Evolutionary conservation across 2,797 vertebrate species (phyloP).

Genomic region (Gallirallus australis): DNA sequence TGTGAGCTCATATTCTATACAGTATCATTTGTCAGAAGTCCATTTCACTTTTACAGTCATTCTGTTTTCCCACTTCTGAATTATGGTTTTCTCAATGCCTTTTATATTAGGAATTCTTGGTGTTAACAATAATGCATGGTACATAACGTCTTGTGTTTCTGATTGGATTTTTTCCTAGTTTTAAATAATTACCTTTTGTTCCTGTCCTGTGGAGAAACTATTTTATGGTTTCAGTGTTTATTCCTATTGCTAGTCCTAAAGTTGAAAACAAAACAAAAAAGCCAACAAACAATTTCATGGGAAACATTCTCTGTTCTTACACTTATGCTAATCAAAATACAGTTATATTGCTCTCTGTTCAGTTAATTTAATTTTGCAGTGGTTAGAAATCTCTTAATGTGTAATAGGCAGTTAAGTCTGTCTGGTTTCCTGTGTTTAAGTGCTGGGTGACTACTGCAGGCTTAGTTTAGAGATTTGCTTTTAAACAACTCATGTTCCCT

Average conservation of each 20-base stretch:
- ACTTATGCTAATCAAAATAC: neutral
- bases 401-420: neutral
- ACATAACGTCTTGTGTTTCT: neutral
- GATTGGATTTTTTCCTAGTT: neutral
- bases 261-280: neutral
- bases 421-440: neutral
- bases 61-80: neutral
- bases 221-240: neutral
- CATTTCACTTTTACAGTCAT: conserved; percentile 19
- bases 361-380: neutral
- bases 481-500: neutral
- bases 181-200: neutral
- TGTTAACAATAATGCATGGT: neutral
- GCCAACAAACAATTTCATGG: neutral
- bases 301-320: neutral
- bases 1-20: neutral
- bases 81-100: neutral
- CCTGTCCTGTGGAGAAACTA: neutral
- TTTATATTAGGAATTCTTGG: neutral
- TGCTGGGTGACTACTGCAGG: neutral
- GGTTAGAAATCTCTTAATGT: neutral
- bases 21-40: conserved; percentile 4
- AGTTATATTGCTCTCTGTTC: neutral
- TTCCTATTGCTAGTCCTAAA: neutral
- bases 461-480: neutral